Evolutionary conservation across 2,888 invertebrate genomes (phyloP).

Genomic region (Cancer borealis): DNA sequence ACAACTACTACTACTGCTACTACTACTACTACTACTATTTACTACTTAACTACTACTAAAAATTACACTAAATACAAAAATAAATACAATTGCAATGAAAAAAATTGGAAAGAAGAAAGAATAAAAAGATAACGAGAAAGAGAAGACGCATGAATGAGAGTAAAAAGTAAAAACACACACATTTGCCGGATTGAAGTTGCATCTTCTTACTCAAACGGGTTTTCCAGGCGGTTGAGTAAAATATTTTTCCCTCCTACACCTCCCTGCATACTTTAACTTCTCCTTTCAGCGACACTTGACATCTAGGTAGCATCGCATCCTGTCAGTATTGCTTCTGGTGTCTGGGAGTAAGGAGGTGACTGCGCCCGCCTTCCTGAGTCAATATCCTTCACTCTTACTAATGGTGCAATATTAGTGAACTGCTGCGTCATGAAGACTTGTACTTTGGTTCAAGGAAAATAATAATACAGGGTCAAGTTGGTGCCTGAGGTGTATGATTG

Average conservation of each 20-base stretch:
- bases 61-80: neutral
- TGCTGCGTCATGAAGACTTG: neutral
- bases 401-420: neutral
- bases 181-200: neutral
- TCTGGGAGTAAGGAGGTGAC: neutral
- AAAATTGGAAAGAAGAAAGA: neutral
- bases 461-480: no score
- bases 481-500: no score
- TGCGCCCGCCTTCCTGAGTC: neutral
- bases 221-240: neutral
- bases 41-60: neutral
- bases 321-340: neutral
- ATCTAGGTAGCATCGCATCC: neutral
- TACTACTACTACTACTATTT: slow-evolving; percentile 11
- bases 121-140: no score
- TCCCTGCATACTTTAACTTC: neutral
- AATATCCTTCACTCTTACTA: neutral
- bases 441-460: neutral
- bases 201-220: neutral
- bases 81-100: neutral
- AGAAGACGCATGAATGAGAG: neutral
- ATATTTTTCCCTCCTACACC: neutral
- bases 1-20: neutral
- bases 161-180: neutral
- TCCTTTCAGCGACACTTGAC: neutral